Conservation (phyloP, 2,797 vertebrate genomes). For the Bradypus variegatus region DNA sequence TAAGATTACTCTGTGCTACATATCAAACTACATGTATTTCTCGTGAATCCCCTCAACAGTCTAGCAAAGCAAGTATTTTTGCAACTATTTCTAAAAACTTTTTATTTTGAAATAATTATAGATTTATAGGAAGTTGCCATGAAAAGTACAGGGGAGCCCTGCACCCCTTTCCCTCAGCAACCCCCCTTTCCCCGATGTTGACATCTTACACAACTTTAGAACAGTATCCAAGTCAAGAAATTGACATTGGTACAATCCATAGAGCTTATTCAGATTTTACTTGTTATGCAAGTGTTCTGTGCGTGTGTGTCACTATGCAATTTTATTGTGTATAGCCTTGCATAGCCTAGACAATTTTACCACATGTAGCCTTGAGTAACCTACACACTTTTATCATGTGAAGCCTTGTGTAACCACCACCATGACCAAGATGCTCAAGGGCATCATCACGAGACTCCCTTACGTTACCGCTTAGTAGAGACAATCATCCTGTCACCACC, state of each 20-base stretch:
- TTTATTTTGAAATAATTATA: slow-evolving; percentile 4
- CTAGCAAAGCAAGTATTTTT: not conserved
- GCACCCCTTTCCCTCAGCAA: not conserved
- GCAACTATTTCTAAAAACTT: not conserved
- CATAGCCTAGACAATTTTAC: too few relatives aligned
- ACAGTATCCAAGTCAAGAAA: not conserved
- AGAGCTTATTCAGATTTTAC: not conserved
- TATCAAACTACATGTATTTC: not conserved
- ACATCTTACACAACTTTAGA: not conserved
- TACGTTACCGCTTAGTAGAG: too few relatives aligned
- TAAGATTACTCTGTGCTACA: not conserved
- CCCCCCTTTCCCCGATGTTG: too few relatives aligned
- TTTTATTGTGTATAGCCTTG: too few relatives aligned
- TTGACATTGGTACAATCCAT: not conserved
- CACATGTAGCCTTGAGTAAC: too few relatives aligned
- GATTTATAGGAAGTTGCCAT: not conserved
- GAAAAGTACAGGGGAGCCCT: not conserved
- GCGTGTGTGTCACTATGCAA: too few relatives aligned
- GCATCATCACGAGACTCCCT: too few relatives aligned
- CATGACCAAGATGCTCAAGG: too few relatives aligned
- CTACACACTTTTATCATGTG: too few relatives aligned
- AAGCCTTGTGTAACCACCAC: too few relatives aligned
- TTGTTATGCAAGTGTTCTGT: not conserved
- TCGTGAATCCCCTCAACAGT: not conserved
- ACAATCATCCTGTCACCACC: too few relatives aligned